Conservation (phyloP, 2,113 vertebrate genomes). For the Oncorhynchus tshawytscha region DNA sequence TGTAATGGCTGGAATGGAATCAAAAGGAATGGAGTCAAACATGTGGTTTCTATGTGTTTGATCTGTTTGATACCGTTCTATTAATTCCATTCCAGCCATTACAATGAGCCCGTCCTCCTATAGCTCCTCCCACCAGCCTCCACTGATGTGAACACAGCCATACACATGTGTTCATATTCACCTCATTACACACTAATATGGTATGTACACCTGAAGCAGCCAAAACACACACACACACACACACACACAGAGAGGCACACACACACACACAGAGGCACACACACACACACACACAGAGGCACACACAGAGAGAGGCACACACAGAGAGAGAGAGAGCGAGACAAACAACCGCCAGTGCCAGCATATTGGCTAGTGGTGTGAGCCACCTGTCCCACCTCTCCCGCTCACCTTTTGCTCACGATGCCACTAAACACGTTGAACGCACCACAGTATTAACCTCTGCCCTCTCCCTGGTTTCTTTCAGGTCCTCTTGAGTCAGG, state of each 20-base stretch:
- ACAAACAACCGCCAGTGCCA: too few relatives aligned
- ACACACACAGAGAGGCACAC: too few relatives aligned
- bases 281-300: too few relatives aligned
- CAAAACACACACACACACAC: conserved; percentile 11
- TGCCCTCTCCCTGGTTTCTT: conserved; percentile 39
- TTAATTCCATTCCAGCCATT: too few relatives aligned
- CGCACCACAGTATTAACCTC: conserved; percentile 11
- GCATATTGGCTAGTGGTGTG: conserved; percentile 35
- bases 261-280: conserved; percentile 8
- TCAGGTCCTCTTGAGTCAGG: conserved; percentile 97
- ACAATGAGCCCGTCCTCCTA: too few relatives aligned
- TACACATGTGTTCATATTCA: conserved; percentile 2
- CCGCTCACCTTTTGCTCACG: not conserved
- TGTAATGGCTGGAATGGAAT: too few relatives aligned
- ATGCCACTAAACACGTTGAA: not conserved
- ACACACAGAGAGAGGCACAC: too few relatives aligned
- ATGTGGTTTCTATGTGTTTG: too few relatives aligned
- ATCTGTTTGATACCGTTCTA: too few relatives aligned
- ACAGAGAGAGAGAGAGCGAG: too few relatives aligned
- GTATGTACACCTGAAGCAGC: conserved; percentile 11
- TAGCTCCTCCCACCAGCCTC: too few relatives aligned
- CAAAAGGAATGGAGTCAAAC: too few relatives aligned
- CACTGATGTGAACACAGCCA: not conserved
- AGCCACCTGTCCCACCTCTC: conserved; percentile 58
- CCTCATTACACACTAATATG: not conserved